Evolutionary conservation across 2,888 invertebrate genomes (phyloP), one percentile per base, ranked within the genome.

Genomic region (Axea sp.): DNA sequence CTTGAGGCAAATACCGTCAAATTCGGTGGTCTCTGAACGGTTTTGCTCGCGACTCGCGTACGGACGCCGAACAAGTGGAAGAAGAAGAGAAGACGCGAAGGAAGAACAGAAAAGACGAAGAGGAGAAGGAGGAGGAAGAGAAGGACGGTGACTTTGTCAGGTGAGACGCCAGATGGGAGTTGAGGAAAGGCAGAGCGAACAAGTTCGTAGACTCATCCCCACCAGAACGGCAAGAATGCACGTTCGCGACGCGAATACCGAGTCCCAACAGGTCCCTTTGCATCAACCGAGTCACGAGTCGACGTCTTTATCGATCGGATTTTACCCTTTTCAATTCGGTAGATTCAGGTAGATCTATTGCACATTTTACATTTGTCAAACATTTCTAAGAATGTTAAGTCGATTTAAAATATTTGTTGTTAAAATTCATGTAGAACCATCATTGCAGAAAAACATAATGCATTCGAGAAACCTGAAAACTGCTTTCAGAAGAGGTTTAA

Each of bases 151-250:
- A 71, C 41, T 64, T 35, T 15, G 68, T 81, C 80, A 28, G 79
- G 78, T 77, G 80, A 80, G 81, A 84, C 80, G 83, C 81, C 81
- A 83, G 84, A 83, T 84, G 84, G 84, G 80, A 79, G 81, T 78
- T 77, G 73, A 77, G 76, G 60, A 73, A 78, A 71, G 75, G 75
- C 39, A 69, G 43, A 69, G 69, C 57, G 59, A 74, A 68, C 64
- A 43, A 64, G 73, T 74, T 74, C 64, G 68, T 51, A 51, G 73
- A 69, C 67, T 68, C 26, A 60, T 62, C 67, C 67, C 67, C 73
- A 62, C 67, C 43, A 2, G 9, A 17, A 35, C 31, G 35, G 17
- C 19, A 65, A 60, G 71, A 73, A 75, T 49, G 72, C 62, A 59
- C 53, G 9, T 26, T 53, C 47, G 33, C 53, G 39, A 49, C 33